These are phyloP conservation scores for Cryptocephalus moraei DNA, from an alignment of 2,888 invertebrate species.

Conservation along the genomic window DNA sequence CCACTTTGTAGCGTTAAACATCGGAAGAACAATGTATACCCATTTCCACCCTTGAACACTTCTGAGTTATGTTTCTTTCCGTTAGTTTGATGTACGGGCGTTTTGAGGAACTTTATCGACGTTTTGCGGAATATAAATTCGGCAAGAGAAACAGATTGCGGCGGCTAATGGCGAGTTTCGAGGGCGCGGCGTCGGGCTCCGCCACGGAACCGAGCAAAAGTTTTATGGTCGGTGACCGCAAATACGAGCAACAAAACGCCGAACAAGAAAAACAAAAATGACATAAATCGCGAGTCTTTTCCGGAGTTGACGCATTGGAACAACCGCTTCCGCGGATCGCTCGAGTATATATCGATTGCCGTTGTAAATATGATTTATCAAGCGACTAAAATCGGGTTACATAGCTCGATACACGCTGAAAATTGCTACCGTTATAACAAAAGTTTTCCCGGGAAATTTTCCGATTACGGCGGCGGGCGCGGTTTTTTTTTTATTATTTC, in stretches of 20 bases:
- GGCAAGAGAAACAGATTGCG: background rate
- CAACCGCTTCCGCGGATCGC: constrained; percentile 8
- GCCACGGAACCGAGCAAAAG: constrained; percentile 3
- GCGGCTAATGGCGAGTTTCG: no score
- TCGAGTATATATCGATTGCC: constrained; percentile 17
- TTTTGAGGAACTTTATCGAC: no score
- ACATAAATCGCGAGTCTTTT: constrained; percentile 16
- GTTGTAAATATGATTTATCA: constrained; percentile 29
- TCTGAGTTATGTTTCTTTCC: no score
- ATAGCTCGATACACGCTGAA: constrained; percentile 25
- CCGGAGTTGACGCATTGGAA: constrained; percentile 10
- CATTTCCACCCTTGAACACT: no score
- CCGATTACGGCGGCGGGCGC: background rate
- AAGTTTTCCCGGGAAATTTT: constrained; percentile 8
- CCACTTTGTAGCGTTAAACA: no score
- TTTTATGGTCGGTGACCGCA: constrained; percentile 22
- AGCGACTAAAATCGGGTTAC: constrained; percentile 29
- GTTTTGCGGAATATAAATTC: background rate
- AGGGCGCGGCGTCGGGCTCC: no score
- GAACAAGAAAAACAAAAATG: constrained; percentile 10
- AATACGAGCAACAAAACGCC: constrained; percentile 6
- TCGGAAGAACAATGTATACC: no score
- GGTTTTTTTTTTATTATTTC: background rate
- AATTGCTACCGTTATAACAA: constrained; percentile 21
- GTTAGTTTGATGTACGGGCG: no score